phyloP scores from a whole-genome alignment of 2,888 invertebrate species.

The Cheilosia variabilis region DNA sequence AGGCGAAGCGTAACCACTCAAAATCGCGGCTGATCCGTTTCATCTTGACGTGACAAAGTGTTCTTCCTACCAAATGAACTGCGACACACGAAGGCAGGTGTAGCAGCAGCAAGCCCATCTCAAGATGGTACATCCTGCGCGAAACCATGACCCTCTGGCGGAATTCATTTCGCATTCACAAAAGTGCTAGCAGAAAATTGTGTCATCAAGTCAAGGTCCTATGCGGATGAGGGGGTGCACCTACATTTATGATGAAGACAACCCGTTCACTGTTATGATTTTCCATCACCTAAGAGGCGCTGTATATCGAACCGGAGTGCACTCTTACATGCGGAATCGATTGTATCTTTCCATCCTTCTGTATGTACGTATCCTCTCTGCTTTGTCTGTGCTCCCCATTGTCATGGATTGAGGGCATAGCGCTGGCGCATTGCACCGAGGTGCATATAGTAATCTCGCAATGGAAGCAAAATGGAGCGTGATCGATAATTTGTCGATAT shows the following conservation, averaged over 20 bases:
- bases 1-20: constrained; percentile 49
- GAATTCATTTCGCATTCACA: constrained; percentile 25
- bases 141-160: constrained; percentile 15
- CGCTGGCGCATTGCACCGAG: not conserved
- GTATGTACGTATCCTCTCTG: not conserved
- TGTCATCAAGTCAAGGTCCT: constrained; percentile 66
- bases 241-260: too few relatives aligned
- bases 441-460: constrained; percentile 4
- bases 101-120: not conserved
- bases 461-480: constrained; percentile 29
- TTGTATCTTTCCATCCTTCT: constrained; percentile 8
- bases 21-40: constrained; percentile 65
- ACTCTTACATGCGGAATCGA: constrained; percentile 21
- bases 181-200: constrained; percentile 30
- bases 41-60: constrained; percentile 58
- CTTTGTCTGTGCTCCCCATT: constrained; percentile 20
- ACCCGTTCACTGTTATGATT: constrained; percentile 11
- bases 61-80: constrained; percentile 41
- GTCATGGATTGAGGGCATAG: constrained; percentile 18
- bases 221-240: not conserved
- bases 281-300: constrained; percentile 18
- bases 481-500: constrained; percentile 45
- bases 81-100: constrained; percentile 40
- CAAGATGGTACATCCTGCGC: constrained; percentile 25
- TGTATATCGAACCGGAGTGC: constrained; percentile 14